A percentile compares a stretch with the other conserved stretches of the same genome.
Conservation (phyloP, 1,140 invertebrate genomes). For the Panagrolaimus sp. region DNA sequence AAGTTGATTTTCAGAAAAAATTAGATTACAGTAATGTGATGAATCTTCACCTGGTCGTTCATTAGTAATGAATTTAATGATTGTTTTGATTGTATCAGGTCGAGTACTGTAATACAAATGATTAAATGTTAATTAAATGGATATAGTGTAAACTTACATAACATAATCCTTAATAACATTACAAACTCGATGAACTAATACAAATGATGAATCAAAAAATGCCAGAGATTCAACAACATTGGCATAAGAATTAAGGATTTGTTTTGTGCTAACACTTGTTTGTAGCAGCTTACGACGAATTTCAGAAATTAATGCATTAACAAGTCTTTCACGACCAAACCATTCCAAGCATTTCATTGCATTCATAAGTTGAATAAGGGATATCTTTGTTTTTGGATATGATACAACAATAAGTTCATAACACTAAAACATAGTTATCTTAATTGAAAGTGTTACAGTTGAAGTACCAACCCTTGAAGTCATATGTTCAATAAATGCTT, state of each 20-base stretch:
- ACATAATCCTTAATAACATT: slow-evolving; percentile 75
- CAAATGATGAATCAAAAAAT: slow-evolving; percentile 82
- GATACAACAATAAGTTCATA: slow-evolving; percentile 26
- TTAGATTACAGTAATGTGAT: slow-evolving; percentile 24
- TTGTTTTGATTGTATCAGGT: slow-evolving; percentile 52
- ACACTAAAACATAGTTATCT: slow-evolving; percentile 27
- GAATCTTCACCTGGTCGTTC: slow-evolving; percentile 42
- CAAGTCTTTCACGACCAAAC: slow-evolving; percentile 41
- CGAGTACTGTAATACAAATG: slow-evolving; percentile 35
- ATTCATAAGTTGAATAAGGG: slow-evolving; percentile 16
- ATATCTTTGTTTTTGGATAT: slow-evolving; percentile 20
- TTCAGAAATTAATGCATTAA: slow-evolving; percentile 22
- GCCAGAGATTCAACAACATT: slow-evolving; percentile 84
- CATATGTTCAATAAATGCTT: slow-evolving; percentile 1
- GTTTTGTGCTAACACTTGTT: slow-evolving; percentile 78
- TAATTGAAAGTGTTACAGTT: too few species aligned
- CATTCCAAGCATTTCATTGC: slow-evolving; percentile 31
- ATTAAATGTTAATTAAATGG: neutral
- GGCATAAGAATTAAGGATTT: slow-evolving; percentile 92
- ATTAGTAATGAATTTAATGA: slow-evolving; percentile 53
- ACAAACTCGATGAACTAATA: slow-evolving; percentile 86
- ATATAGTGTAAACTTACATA: slow-evolving; percentile 49
- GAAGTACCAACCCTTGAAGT: neutral
- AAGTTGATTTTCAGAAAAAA: slow-evolving; percentile 35
- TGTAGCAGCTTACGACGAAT: slow-evolving; percentile 35